phyloP scores from a whole-genome alignment of 2,113 vertebrate genomes.

The Barbus barbus region DNA sequence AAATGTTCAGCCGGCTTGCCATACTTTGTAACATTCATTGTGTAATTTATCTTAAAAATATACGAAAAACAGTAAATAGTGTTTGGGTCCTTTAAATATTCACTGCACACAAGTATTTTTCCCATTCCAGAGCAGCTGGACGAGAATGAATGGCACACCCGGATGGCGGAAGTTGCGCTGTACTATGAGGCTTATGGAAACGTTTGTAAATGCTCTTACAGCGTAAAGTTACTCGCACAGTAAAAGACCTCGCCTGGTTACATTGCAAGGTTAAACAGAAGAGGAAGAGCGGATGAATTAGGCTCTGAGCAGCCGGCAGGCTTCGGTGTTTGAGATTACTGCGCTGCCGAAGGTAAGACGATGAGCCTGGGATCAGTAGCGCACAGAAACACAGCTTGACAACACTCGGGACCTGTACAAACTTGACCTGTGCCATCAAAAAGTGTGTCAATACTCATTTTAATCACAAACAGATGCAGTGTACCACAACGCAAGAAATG shows the following conservation, averaged over 20 bases:
- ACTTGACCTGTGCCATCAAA: neutral
- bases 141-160: constrained; percentile 24
- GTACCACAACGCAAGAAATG: neutral
- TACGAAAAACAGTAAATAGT: neutral
- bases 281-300: constrained; percentile 31
- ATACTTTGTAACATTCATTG: neutral
- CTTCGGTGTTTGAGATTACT: constrained; percentile 6
- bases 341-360: constrained; percentile 34
- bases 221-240: neutral
- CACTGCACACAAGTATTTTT: neutral
- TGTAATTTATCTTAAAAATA: too few species aligned
- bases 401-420: neutral
- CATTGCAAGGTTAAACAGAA: neutral
- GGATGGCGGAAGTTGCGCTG: constrained; percentile 46
- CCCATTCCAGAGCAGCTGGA: constrained; percentile 7
- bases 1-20: neutral
- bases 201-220: neutral
- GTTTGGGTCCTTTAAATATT: constrained; percentile 21
- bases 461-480: neutral
- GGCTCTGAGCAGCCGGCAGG: neutral
- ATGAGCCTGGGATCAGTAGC: neutral
- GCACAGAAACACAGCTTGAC: neutral
- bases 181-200: neutral
- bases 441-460: neutral
- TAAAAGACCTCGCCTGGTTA: neutral